Evolutionary conservation across 2,113 vertebrate genomes (phyloP).

Genomic region (Myocastor coypus): DNA sequence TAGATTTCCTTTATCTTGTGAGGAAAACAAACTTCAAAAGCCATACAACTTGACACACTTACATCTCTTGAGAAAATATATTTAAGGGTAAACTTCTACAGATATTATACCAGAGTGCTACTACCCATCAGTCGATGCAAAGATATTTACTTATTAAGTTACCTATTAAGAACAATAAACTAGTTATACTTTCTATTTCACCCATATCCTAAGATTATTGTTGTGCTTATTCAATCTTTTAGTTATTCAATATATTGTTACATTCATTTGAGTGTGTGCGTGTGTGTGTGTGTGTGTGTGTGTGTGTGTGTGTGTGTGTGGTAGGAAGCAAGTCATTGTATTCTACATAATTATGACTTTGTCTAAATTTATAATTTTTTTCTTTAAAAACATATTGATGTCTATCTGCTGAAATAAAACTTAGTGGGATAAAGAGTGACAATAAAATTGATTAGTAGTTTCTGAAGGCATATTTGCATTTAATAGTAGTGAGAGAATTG

Average conservation of each 20-base stretch:
- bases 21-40: not conserved
- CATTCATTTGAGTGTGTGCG: not conserved
- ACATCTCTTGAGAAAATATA: not conserved
- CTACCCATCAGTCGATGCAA: not conserved
- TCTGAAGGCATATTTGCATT: not conserved
- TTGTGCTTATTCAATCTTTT: not conserved
- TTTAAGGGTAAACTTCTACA: not conserved
- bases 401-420: not conserved
- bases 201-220: not conserved
- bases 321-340: not conserved
- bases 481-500: not conserved
- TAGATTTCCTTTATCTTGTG: not conserved
- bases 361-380: not conserved
- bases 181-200: not conserved
- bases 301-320: too few relatives aligned
- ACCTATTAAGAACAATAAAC: not conserved
- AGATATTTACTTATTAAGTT: not conserved
- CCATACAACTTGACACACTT: not conserved
- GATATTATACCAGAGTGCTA: not conserved
- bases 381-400: not conserved
- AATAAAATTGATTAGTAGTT: not conserved
- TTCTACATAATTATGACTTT: not conserved
- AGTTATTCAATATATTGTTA: not conserved
- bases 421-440: not conserved
- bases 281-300: too few relatives aligned